phyloP scores from a whole-genome alignment of 1,140 invertebrate species.

The Meloidogyne chitwoodi region DNA sequence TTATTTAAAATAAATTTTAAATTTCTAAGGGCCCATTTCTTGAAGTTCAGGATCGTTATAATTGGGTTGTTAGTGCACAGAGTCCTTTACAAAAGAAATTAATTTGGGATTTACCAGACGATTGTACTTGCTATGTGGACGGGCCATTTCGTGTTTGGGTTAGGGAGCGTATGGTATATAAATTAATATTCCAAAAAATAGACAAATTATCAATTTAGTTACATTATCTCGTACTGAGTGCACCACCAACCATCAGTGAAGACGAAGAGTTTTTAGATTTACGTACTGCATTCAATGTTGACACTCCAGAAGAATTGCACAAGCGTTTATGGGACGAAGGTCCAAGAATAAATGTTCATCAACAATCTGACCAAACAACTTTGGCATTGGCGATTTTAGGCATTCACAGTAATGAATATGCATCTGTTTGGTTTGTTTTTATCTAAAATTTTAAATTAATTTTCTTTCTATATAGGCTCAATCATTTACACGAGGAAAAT shows the following conservation, averaged over 20 bases:
- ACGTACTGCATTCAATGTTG: not conserved
- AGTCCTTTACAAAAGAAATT: constrained; percentile 74
- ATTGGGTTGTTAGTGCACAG: constrained; percentile 88
- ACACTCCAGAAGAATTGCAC: constrained; percentile 11
- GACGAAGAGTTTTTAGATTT: constrained; percentile 43
- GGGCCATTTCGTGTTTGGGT: constrained; percentile 81
- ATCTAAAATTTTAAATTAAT: not conserved
- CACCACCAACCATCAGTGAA: constrained; percentile 63
- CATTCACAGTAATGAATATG: constrained; percentile 72
- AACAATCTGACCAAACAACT: constrained; percentile 87
- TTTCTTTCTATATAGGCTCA: not conserved
- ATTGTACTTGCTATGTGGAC: constrained; percentile 75
- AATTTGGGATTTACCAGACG: constrained; percentile 69
- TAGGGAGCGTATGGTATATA: constrained; percentile 63
- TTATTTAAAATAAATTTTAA: not conserved
- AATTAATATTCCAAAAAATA: not conserved
- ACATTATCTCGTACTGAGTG: constrained; percentile 79
- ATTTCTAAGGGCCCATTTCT: constrained; percentile 40
- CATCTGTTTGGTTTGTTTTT: constrained; percentile 77
- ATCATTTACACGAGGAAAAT: constrained; percentile 12
- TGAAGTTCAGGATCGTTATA: constrained; percentile 70
- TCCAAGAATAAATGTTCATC: constrained; percentile 69
- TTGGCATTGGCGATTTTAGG: constrained; percentile 81
- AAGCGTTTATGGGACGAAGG: constrained; percentile 22
- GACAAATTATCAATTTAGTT: constrained; percentile 62